Conservation (phyloP, 2,797 vertebrate species). For the Paedocypris micromegethes region DNA sequence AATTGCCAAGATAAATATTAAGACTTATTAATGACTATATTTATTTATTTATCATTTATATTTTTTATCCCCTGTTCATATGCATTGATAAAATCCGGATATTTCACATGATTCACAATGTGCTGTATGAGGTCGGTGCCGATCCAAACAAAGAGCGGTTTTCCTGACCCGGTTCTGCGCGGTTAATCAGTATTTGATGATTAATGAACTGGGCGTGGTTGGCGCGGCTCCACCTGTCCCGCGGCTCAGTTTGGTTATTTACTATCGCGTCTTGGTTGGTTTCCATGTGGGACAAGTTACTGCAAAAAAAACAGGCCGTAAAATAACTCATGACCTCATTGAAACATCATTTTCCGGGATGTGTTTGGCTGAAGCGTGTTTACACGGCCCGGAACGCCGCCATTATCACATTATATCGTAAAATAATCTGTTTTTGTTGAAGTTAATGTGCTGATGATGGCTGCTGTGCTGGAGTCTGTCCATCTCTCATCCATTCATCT, state of each 20-base stretch:
- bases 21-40: too few relatives aligned
- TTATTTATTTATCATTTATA: too few relatives aligned
- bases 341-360: not conserved
- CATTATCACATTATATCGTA: too few relatives aligned
- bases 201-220: constrained; percentile 20
- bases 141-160: constrained; percentile 23
- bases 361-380: not conserved
- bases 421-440: not conserved
- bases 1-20: too few relatives aligned
- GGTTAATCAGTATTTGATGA: constrained; percentile 34
- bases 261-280: constrained; percentile 33
- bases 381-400: not conserved
- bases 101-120: too few relatives aligned
- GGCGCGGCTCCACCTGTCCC: constrained; percentile 8
- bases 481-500: too few relatives aligned
- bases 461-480: too few relatives aligned
- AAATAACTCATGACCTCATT: constrained; percentile 4
- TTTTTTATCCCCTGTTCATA: too few relatives aligned
- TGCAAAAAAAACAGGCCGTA: constrained; percentile 12
- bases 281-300: constrained; percentile 12
- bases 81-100: too few relatives aligned
- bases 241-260: constrained; percentile 14
- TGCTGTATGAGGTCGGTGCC: not conserved
- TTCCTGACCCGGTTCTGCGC: constrained; percentile 14
- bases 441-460: not conserved